A percentile compares a stretch with the other conserved stretches of the same genome.
Evolutionary conservation across 2,888 invertebrate species (phyloP).

Genomic region (Melieria omissa): DNA sequence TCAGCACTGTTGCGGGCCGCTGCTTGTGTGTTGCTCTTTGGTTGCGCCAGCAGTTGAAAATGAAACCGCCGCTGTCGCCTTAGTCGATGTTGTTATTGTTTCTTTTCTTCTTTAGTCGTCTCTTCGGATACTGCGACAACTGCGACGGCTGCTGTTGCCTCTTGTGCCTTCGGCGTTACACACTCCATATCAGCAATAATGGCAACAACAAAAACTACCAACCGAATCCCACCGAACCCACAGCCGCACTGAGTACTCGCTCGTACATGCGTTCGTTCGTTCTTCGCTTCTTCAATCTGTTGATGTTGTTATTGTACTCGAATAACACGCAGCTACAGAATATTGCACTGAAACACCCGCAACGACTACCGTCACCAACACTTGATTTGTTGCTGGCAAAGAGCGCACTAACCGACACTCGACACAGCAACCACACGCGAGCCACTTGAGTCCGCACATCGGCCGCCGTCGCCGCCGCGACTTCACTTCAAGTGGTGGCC

Average conservation of each 20-base stretch:
- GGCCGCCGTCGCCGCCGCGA: neutral
- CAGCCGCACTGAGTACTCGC: neutral
- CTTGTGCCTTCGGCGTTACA: neutral
- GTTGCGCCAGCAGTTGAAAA: too few species aligned
- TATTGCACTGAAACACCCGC: too few species aligned
- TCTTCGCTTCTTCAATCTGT: too few species aligned
- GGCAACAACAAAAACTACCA: neutral
- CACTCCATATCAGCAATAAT: neutral
- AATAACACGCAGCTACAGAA: too few species aligned
- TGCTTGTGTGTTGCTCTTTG: too few species aligned
- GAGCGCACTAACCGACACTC: conserved; percentile 26
- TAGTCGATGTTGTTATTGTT: too few species aligned
- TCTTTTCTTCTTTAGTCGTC: too few species aligned
- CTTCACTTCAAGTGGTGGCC: neutral
- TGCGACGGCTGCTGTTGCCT: neutral
- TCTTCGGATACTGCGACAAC: neutral
- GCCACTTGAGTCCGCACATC: neutral
- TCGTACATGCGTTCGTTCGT: neutral
- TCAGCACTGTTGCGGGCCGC: too few species aligned
- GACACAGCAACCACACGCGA: neutral
- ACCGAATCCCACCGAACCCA: neutral
- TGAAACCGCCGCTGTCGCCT: too few species aligned
- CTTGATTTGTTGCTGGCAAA: conserved; percentile 29
- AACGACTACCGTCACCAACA: neutral
- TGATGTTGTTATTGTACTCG: too few species aligned